Percentiles rank a stretch among this genome's conserved stretches.
Evolutionary conservation across 2,113 vertebrate species (phyloP).

Genomic region (Spea bombifrons): DNA sequence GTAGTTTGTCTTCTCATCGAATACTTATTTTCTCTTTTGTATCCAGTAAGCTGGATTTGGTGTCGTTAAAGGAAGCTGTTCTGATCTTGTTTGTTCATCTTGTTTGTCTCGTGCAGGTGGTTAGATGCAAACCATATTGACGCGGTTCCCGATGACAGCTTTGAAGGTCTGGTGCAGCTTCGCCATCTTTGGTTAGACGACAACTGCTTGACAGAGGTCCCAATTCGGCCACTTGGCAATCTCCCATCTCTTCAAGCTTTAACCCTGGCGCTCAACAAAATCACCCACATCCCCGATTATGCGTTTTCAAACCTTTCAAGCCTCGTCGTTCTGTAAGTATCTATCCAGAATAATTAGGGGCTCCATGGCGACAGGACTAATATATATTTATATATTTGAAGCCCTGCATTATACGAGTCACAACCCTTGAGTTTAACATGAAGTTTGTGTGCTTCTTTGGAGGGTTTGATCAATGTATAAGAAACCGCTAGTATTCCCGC

Average conservation of each 20-base stretch:
- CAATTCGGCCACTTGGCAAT: slow-evolving; percentile 79
- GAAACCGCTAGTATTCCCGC: too few relatives aligned
- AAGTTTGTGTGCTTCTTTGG: too few relatives aligned
- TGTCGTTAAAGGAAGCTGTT: not conserved
- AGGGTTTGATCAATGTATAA: too few relatives aligned
- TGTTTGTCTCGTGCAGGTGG: slow-evolving; percentile 66
- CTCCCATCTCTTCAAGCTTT: slow-evolving; percentile 89
- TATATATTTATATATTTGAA: too few relatives aligned
- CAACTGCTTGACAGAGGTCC: slow-evolving; percentile 87
- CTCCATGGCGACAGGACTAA: too few relatives aligned
- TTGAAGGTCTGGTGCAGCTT: slow-evolving; percentile 87
- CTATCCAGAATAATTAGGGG: not conserved
- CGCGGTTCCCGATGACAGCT: slow-evolving; percentile 86
- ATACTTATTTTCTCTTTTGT: too few relatives aligned
- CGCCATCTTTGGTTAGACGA: slow-evolving; percentile 96
- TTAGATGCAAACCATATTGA: slow-evolving; percentile 95
- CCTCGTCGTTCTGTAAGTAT: slow-evolving; percentile 92
- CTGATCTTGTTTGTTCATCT: slow-evolving; percentile 9
- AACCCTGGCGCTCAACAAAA: slow-evolving; percentile 91
- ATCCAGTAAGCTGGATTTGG: not conserved
- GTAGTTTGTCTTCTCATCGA: too few relatives aligned
- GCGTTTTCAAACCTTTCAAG: slow-evolving; percentile 94
- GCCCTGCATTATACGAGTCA: too few relatives aligned
- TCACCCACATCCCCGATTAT: slow-evolving; percentile 83
- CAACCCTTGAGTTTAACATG: too few relatives aligned